These are phyloP conservation scores for Drosophila bifasciata DNA, from an alignment of 1,140 invertebrate species.

Conservation along the genomic window DNA sequence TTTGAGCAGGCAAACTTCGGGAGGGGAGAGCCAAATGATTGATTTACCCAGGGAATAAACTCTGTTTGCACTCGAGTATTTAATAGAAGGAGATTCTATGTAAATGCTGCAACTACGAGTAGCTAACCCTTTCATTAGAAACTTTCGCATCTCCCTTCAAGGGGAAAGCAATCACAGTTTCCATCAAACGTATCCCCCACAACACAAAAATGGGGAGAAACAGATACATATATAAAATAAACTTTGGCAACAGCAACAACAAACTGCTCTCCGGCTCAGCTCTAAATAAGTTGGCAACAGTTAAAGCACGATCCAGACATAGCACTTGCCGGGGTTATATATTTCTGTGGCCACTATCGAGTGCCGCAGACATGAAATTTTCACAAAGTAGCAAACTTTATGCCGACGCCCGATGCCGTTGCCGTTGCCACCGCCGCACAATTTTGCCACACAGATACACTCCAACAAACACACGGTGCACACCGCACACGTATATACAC, in stretches of 20 bases:
- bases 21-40: slow-evolving; percentile 11
- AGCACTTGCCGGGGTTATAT: slow-evolving; percentile 41
- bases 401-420: slow-evolving; percentile 50
- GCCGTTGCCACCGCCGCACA: slow-evolving; percentile 62
- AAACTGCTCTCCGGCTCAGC: slow-evolving; percentile 30
- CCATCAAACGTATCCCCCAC: slow-evolving; percentile 42
- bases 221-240: slow-evolving; percentile 5
- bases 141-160: slow-evolving; percentile 6
- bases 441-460: slow-evolving; percentile 41
- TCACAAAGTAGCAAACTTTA: slow-evolving; percentile 79
- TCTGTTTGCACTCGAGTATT: not conserved
- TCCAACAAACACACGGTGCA: slow-evolving; percentile 9
- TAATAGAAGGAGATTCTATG: not conserved
- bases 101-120: not conserved
- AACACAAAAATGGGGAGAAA: slow-evolving; percentile 8
- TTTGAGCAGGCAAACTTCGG: slow-evolving; percentile 17
- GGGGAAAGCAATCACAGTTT: slow-evolving; percentile 49
- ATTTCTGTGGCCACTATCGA: slow-evolving; percentile 78
- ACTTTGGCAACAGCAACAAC: slow-evolving; percentile 39
- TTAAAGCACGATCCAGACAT: slow-evolving; percentile 59
- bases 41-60: slow-evolving; percentile 7
- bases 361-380: slow-evolving; percentile 78
- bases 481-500: too few relatives aligned
- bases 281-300: slow-evolving; percentile 68
- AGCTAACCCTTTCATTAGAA: slow-evolving; percentile 19